phyloP scores from a whole-genome alignment of 2,888 invertebrate genomes.

The Cerceris rybyensis region DNA sequence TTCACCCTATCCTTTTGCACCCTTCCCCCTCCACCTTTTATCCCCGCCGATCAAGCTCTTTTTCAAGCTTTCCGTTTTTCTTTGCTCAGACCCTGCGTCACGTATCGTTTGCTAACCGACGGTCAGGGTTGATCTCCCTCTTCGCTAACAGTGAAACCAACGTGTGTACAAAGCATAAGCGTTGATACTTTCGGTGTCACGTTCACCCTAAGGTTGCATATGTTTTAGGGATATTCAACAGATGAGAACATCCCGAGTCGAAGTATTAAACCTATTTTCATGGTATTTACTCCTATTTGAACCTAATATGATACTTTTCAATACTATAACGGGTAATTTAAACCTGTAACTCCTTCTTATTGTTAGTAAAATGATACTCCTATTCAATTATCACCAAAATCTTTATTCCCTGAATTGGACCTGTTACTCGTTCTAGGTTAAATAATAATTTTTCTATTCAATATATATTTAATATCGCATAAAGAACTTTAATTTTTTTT shows the following conservation, averaged over 20 bases:
- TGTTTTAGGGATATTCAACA: slow-evolving; percentile 44
- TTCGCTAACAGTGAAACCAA: neutral
- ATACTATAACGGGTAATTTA: too few species aligned
- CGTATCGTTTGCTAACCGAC: slow-evolving; percentile 15
- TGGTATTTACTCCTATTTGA: too few species aligned
- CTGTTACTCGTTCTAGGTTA: too few species aligned
- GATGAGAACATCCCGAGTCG: slow-evolving; percentile 34
- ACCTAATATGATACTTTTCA: too few species aligned
- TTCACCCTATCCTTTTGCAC: neutral
- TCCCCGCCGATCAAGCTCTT: slow-evolving; percentile 22
- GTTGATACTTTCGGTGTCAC: slow-evolving; percentile 36
- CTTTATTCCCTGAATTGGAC: too few species aligned
- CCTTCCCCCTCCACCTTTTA: neutral
- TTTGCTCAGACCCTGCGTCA: slow-evolving; percentile 18
- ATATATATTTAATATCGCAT: too few species aligned
- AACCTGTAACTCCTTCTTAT: too few species aligned
- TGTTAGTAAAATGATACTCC: too few species aligned
- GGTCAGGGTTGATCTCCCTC: neutral
- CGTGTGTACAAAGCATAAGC: slow-evolving; percentile 37
- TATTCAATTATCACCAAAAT: too few species aligned
- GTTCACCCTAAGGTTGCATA: slow-evolving; percentile 19
- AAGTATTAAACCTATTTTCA: too few species aligned
- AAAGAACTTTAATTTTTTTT: too few species aligned
- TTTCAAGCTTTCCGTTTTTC: slow-evolving; percentile 18
- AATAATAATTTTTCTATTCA: too few species aligned